phyloP scores from a whole-genome alignment of 2,888 invertebrate genomes.

The Neoitamus cyanurus region DNA sequence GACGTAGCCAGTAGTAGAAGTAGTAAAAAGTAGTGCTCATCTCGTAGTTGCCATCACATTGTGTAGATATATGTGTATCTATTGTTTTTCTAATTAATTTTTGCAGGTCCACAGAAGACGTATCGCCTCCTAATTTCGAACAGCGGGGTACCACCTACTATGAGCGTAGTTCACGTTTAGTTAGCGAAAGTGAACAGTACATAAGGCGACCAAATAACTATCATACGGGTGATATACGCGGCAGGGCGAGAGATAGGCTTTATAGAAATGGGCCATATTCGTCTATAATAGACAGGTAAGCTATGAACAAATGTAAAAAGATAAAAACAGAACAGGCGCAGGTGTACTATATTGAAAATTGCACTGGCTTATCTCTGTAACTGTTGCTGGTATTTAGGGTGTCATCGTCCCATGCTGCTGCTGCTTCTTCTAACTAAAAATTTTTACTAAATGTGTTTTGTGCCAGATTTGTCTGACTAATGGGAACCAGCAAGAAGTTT shows the following conservation, averaged over 20 bases:
- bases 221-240: conserved; percentile 61
- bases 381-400: neutral
- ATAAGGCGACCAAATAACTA: conserved; percentile 61
- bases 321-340: neutral
- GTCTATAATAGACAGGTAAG: conserved; percentile 64
- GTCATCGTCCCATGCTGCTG: neutral
- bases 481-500: neutral
- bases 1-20: neutral
- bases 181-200: conserved; percentile 61
- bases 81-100: conserved; percentile 27
- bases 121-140: conserved; percentile 66
- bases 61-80: conserved; percentile 36
- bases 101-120: conserved; percentile 67
- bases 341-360: neutral
- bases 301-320: neutral
- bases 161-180: conserved; percentile 65
- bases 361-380: conserved; percentile 2
- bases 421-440: neutral
- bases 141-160: conserved; percentile 65
- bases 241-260: conserved; percentile 65
- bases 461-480: neutral
- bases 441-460: conserved; percentile 27
- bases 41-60: conserved; percentile 7
- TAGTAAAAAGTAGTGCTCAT: conserved; percentile 11
- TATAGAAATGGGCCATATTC: conserved; percentile 66